Evolutionary conservation across 2,888 invertebrate species (phyloP).

Genomic region (Macrosoma leucophasiata): DNA sequence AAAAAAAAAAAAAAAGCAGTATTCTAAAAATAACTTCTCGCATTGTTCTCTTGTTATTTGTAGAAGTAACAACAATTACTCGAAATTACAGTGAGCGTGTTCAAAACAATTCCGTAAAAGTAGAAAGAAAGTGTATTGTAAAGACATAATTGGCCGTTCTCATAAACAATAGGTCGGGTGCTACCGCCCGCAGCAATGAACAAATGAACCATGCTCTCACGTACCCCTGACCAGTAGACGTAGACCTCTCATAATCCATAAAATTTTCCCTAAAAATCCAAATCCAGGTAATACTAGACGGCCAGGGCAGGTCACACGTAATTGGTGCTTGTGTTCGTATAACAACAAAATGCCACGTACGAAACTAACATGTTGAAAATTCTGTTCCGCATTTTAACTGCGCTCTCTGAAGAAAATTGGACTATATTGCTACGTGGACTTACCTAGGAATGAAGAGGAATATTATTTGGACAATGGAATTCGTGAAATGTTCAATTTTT

Average conservation of each 20-base stretch:
- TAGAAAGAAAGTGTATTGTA: conserved; percentile 50
- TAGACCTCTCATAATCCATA: conserved; percentile 28
- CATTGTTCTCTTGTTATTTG: too few species aligned
- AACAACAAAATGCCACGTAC: conserved; percentile 50
- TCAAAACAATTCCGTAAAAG: conserved; percentile 41
- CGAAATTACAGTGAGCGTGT: conserved; percentile 20
- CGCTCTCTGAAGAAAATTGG: conserved; percentile 25
- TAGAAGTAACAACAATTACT: conserved; percentile 20
- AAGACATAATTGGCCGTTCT: conserved; percentile 64
- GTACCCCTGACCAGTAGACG: conserved; percentile 41
- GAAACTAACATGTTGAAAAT: conserved; percentile 47
- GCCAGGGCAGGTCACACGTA: conserved; percentile 28
- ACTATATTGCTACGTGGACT: conserved; percentile 17
- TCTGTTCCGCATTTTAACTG: conserved; percentile 45
- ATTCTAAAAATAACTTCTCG: too few species aligned
- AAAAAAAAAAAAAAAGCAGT: too few species aligned
- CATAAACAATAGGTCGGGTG: conserved; percentile 60
- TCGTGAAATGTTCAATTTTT: too few species aligned
- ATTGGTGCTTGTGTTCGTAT: conserved; percentile 34
- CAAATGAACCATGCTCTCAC: conserved; percentile 66
- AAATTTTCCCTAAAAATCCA: conserved; percentile 13
- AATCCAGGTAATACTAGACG: conserved; percentile 5
- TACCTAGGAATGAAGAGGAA: too few species aligned
- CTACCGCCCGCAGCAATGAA: conserved; percentile 52
- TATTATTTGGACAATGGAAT: too few species aligned